These are phyloP conservation scores for Zygothrica quintamaculata DNA, from an alignment of 2,888 invertebrate species.

Conservation along the genomic window DNA sequence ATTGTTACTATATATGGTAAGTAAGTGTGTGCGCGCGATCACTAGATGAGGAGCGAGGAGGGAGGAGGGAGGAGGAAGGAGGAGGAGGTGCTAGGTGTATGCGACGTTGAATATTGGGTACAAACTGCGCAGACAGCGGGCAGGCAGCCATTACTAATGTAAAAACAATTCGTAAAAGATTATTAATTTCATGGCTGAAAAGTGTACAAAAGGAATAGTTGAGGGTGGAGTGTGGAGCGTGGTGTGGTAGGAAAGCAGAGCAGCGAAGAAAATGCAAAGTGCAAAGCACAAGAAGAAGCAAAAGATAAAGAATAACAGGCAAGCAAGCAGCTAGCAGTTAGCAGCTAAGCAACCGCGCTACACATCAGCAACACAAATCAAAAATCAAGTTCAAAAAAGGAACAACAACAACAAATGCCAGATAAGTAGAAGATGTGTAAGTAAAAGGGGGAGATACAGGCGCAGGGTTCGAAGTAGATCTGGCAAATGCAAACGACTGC, in stretches of 20 bases:
- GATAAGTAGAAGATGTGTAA: constrained; percentile 1
- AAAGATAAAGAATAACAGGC: constrained; percentile 6
- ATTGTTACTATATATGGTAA: too few species aligned
- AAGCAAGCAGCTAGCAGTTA: constrained; percentile 4
- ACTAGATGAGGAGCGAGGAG: neutral
- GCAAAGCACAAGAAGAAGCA: constrained; percentile 4
- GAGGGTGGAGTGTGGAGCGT: too few species aligned
- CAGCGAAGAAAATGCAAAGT: constrained; percentile 23
- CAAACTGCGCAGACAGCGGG: constrained; percentile 59
- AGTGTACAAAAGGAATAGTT: constrained; percentile 27
- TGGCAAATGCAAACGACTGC: neutral
- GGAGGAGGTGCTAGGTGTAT: neutral
- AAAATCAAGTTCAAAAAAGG: constrained; percentile 58
- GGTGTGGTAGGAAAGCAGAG: constrained; percentile 14
- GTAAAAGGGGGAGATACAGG: constrained; percentile 4
- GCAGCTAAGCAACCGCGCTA: too few species aligned
- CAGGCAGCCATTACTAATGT: constrained; percentile 64
- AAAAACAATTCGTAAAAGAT: constrained; percentile 69
- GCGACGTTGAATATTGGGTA: constrained; percentile 44
- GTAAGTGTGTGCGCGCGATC: neutral
- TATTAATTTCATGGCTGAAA: constrained; percentile 66
- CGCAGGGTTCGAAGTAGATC: constrained; percentile 1
- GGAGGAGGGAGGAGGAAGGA: constrained; percentile 1
- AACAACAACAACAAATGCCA: constrained; percentile 1
- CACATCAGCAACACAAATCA: constrained; percentile 19